These are phyloP conservation scores for Montipora efflorescens DNA, from an alignment of 64 coral and sea anemone species.

Conservation along the genomic window DNA sequence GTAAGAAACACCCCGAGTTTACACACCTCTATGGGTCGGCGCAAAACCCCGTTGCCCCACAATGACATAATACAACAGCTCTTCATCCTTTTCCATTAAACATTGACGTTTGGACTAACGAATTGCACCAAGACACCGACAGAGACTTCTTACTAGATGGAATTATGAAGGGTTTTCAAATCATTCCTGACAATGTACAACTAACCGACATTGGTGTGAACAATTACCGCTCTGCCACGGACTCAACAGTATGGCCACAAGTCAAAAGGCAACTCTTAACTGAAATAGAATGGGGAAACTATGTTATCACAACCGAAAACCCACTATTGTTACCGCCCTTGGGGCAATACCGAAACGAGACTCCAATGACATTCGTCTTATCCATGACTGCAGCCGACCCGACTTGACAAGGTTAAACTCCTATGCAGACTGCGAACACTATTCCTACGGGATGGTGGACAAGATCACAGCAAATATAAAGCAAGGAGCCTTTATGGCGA, in stretches of 20 bases:
- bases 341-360: conserved; percentile 50
- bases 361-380: background rate
- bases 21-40: background rate
- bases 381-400: conserved; percentile 23
- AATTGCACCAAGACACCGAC: conserved; percentile 11
- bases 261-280: background rate
- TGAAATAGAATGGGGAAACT: conserved; percentile 38
- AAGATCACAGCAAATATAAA: background rate
- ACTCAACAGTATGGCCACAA: background rate
- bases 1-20: conserved; percentile 45
- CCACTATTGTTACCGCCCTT: background rate
- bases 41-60: background rate
- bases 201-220: background rate
- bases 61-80: background rate
- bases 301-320: conserved; percentile 14
- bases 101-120: background rate
- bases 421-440: background rate
- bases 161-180: conserved; percentile 6
- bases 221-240: background rate
- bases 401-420: background rate
- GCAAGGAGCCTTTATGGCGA: background rate
- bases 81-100: background rate
- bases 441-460: background rate
- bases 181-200: background rate
- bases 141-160: conserved; percentile 11